Evolutionary conservation across 2,797 vertebrate species (phyloP).

Genomic region (Artibeus lituratus): DNA sequence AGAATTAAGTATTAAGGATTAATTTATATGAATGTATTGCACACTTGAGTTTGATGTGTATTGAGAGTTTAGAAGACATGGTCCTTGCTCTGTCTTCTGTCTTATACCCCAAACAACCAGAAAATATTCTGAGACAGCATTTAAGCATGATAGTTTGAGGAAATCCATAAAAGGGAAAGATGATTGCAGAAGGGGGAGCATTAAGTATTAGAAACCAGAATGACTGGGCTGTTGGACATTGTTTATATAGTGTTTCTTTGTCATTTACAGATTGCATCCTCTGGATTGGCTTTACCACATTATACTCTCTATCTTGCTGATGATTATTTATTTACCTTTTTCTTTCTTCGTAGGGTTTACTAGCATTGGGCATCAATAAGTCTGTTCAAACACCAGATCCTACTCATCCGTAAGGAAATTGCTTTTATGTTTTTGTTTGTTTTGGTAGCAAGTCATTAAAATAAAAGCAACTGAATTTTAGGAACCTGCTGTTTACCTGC

Average conservation of each 20-base stretch:
- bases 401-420: slow-evolving; percentile 92
- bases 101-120: background rate
- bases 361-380: slow-evolving; percentile 97
- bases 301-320: background rate
- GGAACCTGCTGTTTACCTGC: slow-evolving; percentile 23
- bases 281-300: background rate
- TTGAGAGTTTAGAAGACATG: background rate
- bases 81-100: background rate
- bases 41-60: background rate
- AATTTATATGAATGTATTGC: background rate
- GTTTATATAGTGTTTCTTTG: background rate
- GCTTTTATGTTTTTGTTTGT: slow-evolving; percentile 55
- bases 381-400: slow-evolving; percentile 95
- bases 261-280: background rate
- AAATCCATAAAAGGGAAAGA: background rate
- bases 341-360: slow-evolving; percentile 84
- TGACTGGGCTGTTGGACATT: background rate
- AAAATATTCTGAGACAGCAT: background rate
- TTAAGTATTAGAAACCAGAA: background rate
- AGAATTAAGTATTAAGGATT: background rate
- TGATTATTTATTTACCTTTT: background rate
- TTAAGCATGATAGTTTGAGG: background rate
- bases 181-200: background rate
- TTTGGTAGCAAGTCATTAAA: slow-evolving; percentile 9
- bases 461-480: slow-evolving; percentile 36